Evolutionary conservation across 2,797 vertebrate species (phyloP), one percentile per base, ranked within the genome.

Genomic region (Scarus forsteni): DNA sequence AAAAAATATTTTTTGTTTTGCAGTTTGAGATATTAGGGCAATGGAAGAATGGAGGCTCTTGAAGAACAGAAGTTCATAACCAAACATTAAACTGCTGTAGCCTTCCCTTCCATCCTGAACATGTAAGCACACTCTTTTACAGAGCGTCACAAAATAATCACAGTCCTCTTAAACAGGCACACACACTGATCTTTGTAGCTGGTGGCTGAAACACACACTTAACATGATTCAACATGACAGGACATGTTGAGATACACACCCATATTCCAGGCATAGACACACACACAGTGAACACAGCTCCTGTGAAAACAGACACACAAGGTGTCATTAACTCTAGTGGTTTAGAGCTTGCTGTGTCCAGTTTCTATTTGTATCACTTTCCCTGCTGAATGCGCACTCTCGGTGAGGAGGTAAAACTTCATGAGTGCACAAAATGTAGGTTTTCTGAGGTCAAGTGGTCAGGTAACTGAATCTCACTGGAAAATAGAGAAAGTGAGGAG

Each of bases 241-340:
- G 12, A 66, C 86, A 56, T 64, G 88, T 53, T 16, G 60, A 16
- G 58, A 79, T 73, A 83, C 85, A 84, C 88, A 85, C 83, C 85
- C 79, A 75, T 78, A 40, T 81, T 82, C 35, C 81, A 57, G 73
- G 71, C 61, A 61, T 35, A 27, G 11, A 34, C 75, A 59, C 71
- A 77, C 58, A 66, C 58, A 14, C n/a, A 39, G n/a, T 46, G 53
- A 79, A 60, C 66, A 59, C 59, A 43, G 70, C 63, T 70, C 59
- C 66, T 69, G 58, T 78, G 52, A 82, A 85, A 79, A 80, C 62
- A 58, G 11, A 69, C 50, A 70, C 61, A 73, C 44, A 77, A 66
- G 53, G 44, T 76, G 61, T 66, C 68, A 81, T 81, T 81, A 70
- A 51, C 63, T 66, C 10, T 10, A 48, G 44, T 42, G 53, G 34